Percentiles rank a stretch among this genome's conserved stretches.
These are phyloP conservation scores for Epizoanthus illoricatus DNA, from an alignment of 92 coral and sea anemone genomes.

Conservation along the genomic window DNA sequence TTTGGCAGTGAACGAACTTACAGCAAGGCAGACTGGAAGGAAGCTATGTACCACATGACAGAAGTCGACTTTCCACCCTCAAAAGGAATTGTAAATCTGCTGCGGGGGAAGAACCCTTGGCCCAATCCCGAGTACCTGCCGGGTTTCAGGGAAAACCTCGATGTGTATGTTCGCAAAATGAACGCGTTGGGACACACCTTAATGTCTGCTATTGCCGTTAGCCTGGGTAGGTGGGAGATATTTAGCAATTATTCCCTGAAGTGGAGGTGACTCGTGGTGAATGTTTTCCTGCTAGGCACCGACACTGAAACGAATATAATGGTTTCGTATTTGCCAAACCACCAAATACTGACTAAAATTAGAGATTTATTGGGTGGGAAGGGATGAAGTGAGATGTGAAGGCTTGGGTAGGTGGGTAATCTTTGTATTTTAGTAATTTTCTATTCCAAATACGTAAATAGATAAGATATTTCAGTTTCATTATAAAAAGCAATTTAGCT, in stretches of 20 bases:
- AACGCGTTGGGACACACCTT: conserved; percentile 56
- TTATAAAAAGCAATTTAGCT: too few species aligned
- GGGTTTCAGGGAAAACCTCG: conserved; percentile 50
- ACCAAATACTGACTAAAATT: too few species aligned
- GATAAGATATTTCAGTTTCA: too few species aligned
- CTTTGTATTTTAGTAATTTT: too few species aligned
- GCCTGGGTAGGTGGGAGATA: conserved; percentile 56
- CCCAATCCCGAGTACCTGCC: conserved; percentile 58
- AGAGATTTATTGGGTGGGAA: too few species aligned
- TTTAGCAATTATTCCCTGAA: neutral
- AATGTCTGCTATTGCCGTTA: conserved; percentile 67
- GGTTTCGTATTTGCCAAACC: too few species aligned
- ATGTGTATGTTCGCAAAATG: conserved; percentile 51
- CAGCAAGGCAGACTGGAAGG: conserved; percentile 75
- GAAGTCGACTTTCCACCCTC: conserved; percentile 46
- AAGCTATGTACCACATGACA: conserved; percentile 72
- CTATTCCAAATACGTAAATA: too few species aligned
- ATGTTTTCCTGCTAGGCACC: neutral
- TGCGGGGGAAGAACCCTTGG: conserved; percentile 73
- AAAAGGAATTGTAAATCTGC: conserved; percentile 42
- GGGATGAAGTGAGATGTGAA: too few species aligned
- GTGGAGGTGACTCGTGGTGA: neutral
- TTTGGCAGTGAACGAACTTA: conserved; percentile 62
- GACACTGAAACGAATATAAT: neutral
- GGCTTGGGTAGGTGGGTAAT: too few species aligned